A percentile compares a stretch with the other conserved stretches of the same genome.
Evolutionary conservation across 2,113 vertebrate genomes (phyloP).

Genomic region (Mesitornis unicolor): DNA sequence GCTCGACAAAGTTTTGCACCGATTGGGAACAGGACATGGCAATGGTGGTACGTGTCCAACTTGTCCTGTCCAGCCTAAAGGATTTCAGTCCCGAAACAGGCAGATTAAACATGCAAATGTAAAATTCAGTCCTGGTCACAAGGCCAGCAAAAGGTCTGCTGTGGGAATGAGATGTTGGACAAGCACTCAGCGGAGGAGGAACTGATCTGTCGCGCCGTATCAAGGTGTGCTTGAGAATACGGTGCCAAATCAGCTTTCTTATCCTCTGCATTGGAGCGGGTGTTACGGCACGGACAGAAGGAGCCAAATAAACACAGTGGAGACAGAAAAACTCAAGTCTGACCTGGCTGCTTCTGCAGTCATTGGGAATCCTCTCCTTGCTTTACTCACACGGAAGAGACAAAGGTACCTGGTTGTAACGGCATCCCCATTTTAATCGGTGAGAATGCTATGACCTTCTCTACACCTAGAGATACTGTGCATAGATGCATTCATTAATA

Average conservation of each 20-base stretch:
- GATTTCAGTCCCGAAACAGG: neutral
- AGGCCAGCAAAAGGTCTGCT: neutral
- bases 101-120: neutral
- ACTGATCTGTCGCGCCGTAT: neutral
- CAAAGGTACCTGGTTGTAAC: neutral
- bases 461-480: neutral
- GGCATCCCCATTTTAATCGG: neutral
- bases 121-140: neutral
- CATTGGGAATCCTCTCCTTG: neutral
- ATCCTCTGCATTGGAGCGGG: neutral
- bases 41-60: neutral
- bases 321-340: neutral
- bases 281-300: neutral
- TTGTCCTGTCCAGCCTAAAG: neutral
- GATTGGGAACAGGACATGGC: neutral
- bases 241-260: neutral
- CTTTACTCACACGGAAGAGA: neutral
- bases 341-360: neutral
- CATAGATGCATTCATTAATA: neutral
- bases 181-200: neutral
- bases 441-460: neutral
- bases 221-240: neutral
- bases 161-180: neutral
- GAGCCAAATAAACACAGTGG: neutral
- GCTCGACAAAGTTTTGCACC: neutral